Evolutionary conservation across 2,113 vertebrate species (phyloP).

Genomic region (Glaucidium brasilianum): DNA sequence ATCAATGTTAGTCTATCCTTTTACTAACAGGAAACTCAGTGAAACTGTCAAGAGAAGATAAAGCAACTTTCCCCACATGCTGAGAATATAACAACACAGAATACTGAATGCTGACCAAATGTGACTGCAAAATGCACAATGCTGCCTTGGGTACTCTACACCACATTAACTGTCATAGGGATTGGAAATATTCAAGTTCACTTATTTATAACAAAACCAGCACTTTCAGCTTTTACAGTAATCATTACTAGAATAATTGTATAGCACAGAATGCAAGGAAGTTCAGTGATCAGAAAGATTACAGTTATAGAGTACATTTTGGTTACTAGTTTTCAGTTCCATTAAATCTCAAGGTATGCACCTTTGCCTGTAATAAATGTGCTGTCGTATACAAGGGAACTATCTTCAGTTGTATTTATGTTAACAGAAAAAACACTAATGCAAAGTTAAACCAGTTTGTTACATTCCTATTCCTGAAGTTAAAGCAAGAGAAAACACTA

Average conservation of each 20-base stretch:
- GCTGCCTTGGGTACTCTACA: neutral
- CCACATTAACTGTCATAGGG: neutral
- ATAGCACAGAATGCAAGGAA: neutral
- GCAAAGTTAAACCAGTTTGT: neutral
- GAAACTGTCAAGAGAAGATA: neutral
- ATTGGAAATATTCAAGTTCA: neutral
- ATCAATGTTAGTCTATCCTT: neutral
- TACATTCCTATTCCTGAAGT: neutral
- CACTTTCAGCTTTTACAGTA: neutral
- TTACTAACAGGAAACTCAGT: neutral
- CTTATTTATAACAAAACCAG: neutral
- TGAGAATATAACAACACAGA: neutral
- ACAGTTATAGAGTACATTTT: neutral
- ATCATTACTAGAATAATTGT: neutral
- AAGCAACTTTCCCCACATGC: neutral
- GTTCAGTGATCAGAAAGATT: neutral
- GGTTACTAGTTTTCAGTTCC: neutral
- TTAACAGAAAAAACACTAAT: neutral
- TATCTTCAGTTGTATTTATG: neutral
- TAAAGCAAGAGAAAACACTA: neutral
- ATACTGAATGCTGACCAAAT: neutral
- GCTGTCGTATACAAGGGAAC: neutral
- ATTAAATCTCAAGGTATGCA: neutral
- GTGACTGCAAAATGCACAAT: neutral
- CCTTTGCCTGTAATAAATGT: neutral